Evolutionary conservation across 2,797 vertebrate genomes (phyloP).

Genomic region (Huso huso): DNA sequence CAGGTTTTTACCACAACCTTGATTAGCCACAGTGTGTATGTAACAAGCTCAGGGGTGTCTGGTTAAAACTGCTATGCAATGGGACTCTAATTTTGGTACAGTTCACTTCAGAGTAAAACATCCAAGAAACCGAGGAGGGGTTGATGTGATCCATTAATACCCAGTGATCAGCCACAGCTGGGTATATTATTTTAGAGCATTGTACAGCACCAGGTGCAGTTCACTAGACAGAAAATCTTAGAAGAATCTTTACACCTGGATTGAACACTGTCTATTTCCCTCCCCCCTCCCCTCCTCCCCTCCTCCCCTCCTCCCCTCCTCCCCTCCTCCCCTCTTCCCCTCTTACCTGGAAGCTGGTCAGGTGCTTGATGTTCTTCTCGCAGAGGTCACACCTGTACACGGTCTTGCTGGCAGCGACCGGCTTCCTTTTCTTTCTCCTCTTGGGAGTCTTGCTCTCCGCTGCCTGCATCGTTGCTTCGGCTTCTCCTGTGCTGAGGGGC

Average conservation of each 20-base stretch:
- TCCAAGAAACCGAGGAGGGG: too few relatives aligned
- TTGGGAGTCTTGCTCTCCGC: background rate
- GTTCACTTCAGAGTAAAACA: too few relatives aligned
- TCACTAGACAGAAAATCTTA: background rate
- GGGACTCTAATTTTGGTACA: too few relatives aligned
- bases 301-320: background rate
- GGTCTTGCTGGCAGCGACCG: background rate
- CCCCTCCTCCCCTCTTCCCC: background rate
- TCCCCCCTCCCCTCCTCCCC: background rate
- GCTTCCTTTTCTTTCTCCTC: background rate
- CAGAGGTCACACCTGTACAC: conserved; percentile 16
- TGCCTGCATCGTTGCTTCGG: background rate
- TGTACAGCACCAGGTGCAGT: background rate
- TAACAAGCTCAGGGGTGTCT: too few relatives aligned
- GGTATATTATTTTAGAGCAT: background rate
- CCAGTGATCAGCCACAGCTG: background rate
- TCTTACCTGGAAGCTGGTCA: conserved; percentile 4
- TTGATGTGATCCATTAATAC: background rate
- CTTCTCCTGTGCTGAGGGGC: background rate
- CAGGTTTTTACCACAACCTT: too few relatives aligned
- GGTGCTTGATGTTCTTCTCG: conserved; percentile 23
- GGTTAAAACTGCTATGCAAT: too few relatives aligned
- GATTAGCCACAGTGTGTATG: too few relatives aligned
- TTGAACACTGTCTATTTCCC: background rate
- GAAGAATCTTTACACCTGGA: background rate